Conservation (phyloP, 2,888 invertebrate species). For the Cistogaster globosa region DNA sequence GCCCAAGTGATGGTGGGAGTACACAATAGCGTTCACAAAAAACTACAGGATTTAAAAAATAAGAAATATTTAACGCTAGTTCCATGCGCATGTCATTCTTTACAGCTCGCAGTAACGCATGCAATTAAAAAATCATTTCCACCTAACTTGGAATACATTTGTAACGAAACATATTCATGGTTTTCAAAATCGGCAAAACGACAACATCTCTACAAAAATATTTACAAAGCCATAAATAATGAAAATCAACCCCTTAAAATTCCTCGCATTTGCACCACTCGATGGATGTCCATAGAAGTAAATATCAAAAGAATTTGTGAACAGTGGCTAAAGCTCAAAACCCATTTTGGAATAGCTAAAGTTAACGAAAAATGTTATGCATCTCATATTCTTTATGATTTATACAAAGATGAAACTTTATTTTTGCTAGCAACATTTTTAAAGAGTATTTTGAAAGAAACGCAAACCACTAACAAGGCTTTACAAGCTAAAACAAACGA, state of each 20-base stretch:
- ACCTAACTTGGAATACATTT: too few relatives aligned
- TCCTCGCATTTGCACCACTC: not conserved
- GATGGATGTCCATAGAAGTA: not conserved
- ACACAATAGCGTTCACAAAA: conserved; percentile 7
- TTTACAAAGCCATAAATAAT: conserved; percentile 8
- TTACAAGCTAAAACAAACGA: conserved; percentile 3
- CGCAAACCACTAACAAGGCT: not conserved
- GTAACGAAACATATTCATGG: too few relatives aligned
- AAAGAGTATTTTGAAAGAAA: not conserved
- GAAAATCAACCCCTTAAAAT: not conserved
- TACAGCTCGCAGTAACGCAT: conserved; percentile 2
- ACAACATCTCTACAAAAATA: not conserved
- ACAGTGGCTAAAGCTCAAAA: too few relatives aligned
- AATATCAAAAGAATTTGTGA: too few relatives aligned
- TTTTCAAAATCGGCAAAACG: not conserved
- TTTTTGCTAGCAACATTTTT: too few relatives aligned
- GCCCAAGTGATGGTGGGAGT: too few relatives aligned
- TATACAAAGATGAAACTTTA: too few relatives aligned
- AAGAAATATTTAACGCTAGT: not conserved
- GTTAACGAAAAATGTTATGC: too few relatives aligned
- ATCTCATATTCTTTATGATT: too few relatives aligned
- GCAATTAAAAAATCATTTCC: not conserved
- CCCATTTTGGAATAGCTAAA: too few relatives aligned
- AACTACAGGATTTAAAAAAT: too few relatives aligned
- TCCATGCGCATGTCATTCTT: too few relatives aligned